phyloP scores from a whole-genome alignment of 1,140 invertebrate genomes.

The Orussus abietinus region DNA sequence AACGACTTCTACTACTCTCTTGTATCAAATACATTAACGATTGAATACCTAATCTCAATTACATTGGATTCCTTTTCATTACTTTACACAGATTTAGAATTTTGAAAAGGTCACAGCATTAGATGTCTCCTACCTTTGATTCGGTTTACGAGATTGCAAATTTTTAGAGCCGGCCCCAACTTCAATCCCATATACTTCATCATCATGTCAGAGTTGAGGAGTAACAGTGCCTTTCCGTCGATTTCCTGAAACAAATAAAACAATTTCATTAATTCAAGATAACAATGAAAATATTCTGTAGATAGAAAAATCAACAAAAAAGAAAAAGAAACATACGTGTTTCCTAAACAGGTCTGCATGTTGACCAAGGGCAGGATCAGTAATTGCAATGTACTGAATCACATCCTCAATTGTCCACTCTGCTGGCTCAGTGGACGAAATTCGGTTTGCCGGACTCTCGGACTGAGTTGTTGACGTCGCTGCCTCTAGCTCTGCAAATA shows the following conservation, averaged over 20 bases:
- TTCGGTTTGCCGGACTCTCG: slow-evolving; percentile 44
- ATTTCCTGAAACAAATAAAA: slow-evolving; percentile 71
- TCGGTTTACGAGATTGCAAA: slow-evolving; percentile 89
- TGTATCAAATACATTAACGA: no score
- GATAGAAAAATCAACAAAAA: slow-evolving; percentile 1
- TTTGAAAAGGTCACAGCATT: slow-evolving; percentile 38
- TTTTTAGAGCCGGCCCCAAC: slow-evolving; percentile 94
- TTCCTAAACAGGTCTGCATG: slow-evolving; percentile 91
- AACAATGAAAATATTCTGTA: slow-evolving; percentile 6
- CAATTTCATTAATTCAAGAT: slow-evolving; percentile 3
- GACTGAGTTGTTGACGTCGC: slow-evolving; percentile 61
- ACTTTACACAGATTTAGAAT: slow-evolving; percentile 16
- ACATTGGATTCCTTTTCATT: no score
- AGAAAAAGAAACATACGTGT: slow-evolving; percentile 70
- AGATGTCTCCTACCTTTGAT: slow-evolving; percentile 68
- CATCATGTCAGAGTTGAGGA: slow-evolving; percentile 97
- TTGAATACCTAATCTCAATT: no score
- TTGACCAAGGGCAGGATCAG: slow-evolving; percentile 74
- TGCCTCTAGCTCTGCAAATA: slow-evolving; percentile 56
- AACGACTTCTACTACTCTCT: no score
- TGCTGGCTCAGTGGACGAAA: slow-evolving; percentile 61
- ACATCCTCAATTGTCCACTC: slow-evolving; percentile 96
- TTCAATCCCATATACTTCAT: slow-evolving; percentile 99
- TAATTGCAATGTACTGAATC: slow-evolving; percentile 79
- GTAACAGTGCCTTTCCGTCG: slow-evolving; percentile 90